These are phyloP conservation scores for Hypolimnas misippus DNA, from an alignment of 2,888 invertebrate genomes.

Conservation along the genomic window DNA sequence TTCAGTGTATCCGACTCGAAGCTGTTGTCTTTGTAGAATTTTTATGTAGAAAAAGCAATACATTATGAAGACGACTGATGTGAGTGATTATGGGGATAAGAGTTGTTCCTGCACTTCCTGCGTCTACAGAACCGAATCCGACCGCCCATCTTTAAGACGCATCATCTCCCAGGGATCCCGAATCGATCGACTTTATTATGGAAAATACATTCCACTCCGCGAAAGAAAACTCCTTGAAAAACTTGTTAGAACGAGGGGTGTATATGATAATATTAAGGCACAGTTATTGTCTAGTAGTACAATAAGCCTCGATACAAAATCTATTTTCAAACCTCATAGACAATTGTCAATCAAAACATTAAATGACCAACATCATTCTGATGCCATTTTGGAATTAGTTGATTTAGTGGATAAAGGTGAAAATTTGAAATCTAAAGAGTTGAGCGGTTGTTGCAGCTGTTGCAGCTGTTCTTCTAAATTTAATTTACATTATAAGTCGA, in stretches of 20 bases:
- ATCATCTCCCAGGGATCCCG: conserved; percentile 50
- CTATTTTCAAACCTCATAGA: conserved; percentile 45
- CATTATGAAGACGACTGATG: conserved; percentile 51
- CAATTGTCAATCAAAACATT: conserved; percentile 36
- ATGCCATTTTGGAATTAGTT: conserved; percentile 52
- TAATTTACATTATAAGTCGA: conserved; percentile 32
- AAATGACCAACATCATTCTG: conserved; percentile 46
- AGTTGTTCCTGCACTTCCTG: conserved; percentile 60
- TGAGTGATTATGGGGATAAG: conserved; percentile 42
- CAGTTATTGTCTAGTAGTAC: conserved; percentile 56
- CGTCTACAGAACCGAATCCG: conserved; percentile 52
- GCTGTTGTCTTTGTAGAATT: conserved; percentile 18
- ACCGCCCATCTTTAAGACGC: conserved; percentile 50
- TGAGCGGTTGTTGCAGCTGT: conserved; percentile 61
- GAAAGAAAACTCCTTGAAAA: conserved; percentile 60
- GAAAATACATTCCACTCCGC: conserved; percentile 56
- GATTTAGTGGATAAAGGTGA: conserved; percentile 57
- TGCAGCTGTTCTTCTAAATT: conserved; percentile 55
- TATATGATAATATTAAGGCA: conserved; percentile 60
- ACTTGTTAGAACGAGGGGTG: conserved; percentile 60
- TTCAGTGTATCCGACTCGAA: not conserved
- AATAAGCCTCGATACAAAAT: conserved; percentile 47
- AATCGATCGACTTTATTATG: conserved; percentile 56
- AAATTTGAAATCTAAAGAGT: conserved; percentile 46
- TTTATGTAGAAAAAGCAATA: conserved; percentile 47